Conservation (phyloP, 2,797 vertebrate genomes). For the Crypturellus tataupa region DNA sequence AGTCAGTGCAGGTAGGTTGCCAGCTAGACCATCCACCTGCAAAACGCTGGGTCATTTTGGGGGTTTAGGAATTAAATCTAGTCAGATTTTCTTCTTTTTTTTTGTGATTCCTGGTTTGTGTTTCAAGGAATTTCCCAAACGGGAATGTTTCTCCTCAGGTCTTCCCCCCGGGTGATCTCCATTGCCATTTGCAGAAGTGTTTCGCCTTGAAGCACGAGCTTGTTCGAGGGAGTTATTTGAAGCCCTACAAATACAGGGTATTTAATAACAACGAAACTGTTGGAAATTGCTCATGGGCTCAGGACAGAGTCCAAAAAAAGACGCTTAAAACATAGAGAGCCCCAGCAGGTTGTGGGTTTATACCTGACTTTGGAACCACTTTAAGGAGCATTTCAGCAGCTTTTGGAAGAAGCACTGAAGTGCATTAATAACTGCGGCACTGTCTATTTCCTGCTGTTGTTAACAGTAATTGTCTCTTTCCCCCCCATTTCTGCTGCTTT, state of each 20-base stretch:
- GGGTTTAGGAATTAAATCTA: background rate
- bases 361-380: background rate
- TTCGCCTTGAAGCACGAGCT: background rate
- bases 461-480: conserved; percentile 56
- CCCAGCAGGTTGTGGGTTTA: background rate
- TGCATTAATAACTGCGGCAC: background rate
- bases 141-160: background rate
- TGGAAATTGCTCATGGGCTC: background rate
- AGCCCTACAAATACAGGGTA: background rate
- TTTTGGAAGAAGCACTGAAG: background rate
- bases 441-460: conserved; percentile 12
- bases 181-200: background rate
- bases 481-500: conserved; percentile 62
- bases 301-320: background rate
- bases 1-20: background rate
- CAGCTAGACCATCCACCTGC: background rate
- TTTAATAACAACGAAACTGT: background rate
- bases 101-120: rapidly evolving
- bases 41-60: background rate
- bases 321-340: rapidly evolving
- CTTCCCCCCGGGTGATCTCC: background rate
- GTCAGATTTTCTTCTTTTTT: background rate
- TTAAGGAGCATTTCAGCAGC: background rate
- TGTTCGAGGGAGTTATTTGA: background rate
- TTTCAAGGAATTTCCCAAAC: background rate